Base-by-base conservation (phyloP, 2,888 invertebrate genomes). In the Eupithecia abbreviata region DNA sequence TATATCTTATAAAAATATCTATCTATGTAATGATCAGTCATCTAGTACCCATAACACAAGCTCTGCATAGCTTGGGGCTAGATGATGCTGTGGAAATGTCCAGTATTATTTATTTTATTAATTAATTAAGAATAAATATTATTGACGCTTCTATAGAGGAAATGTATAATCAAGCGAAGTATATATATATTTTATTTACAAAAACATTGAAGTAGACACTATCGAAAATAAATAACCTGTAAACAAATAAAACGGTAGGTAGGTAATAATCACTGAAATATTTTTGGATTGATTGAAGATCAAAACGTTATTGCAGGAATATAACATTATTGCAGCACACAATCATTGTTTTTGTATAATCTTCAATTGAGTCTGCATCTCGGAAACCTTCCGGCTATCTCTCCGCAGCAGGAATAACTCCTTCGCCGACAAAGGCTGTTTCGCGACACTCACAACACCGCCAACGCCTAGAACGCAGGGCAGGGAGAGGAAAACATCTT, bases 401-500 rank as follows among this genome's bases (percentile, higher is more conserved):
- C 67, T 15, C n/a, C 43, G 67, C 10, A 68, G n/a, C 67, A 45
- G 43, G 67, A 68, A 45, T 2, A n/a, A 10, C 43, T 68, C 67
- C 45, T 68, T 68, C n/a, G 67, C 4, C 9, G 67, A 43, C 45
- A 68, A 43, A 4, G 7, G 18, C n/a, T 68, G 67, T 43, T 68
- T 68, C n/a, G 45, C 67, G 18, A 68, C n/a, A 43, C 45, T 68
- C 67, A 68, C 67, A 43, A 68, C 4, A 10, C 67, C 67, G 1
- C n/a, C n/a, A 15, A 9, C 7, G 43, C 67, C 67, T 2, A 68
- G 45, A 45, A 68, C 43, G 67, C 67, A 68, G n/a, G 67, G 67
- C 43, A 45, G 45, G 43, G 67, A 68, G 6, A 68, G 67, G 10
- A 68, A 68, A 3, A 45, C 45, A 45, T 68, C 67, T 4, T 68